phyloP scores from a whole-genome alignment of 2,797 vertebrate genomes.

The Rhabdophis nuchalis region DNA sequence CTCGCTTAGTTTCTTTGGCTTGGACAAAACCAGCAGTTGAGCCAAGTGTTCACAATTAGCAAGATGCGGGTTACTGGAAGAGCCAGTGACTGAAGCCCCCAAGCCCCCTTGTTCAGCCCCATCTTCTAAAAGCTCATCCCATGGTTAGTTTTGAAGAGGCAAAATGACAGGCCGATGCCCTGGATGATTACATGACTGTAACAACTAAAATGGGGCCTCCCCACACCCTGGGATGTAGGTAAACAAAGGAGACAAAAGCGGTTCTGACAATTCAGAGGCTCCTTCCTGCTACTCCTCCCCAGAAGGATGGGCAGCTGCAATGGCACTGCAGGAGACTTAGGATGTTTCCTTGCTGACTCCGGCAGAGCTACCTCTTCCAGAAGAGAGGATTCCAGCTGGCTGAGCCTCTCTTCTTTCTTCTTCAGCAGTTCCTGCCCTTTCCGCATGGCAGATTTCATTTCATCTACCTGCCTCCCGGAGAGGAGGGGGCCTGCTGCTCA shows the following conservation, averaged over 20 bases:
- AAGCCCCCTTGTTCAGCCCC: neutral
- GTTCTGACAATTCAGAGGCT: neutral
- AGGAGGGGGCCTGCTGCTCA: neutral
- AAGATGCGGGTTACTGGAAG: too few species aligned
- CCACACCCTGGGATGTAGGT: neutral
- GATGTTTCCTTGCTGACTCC: neutral
- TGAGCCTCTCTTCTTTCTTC: conserved; percentile 82
- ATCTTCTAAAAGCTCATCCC: neutral
- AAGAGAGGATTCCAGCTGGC: conserved; percentile 79
- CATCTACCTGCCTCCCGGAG: conserved; percentile 68
- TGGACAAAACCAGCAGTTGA: neutral
- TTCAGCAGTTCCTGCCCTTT: conserved; percentile 76
- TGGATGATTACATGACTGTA: neutral
- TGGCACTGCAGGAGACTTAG: neutral
- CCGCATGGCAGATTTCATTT: conserved; percentile 73
- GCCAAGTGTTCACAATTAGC: neutral
- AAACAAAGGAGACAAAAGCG: neutral
- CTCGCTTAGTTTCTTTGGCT: neutral
- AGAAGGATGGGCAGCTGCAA: neutral
- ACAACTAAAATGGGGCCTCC: neutral
- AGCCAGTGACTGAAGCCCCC: neutral
- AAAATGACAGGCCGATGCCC: neutral
- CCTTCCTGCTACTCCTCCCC: too few species aligned
- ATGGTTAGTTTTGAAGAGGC: too few species aligned
- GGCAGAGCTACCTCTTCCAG: conserved; percentile 73